phyloP scores from a whole-genome alignment of 2,797 vertebrate species.

The Garrulus glandarius region DNA sequence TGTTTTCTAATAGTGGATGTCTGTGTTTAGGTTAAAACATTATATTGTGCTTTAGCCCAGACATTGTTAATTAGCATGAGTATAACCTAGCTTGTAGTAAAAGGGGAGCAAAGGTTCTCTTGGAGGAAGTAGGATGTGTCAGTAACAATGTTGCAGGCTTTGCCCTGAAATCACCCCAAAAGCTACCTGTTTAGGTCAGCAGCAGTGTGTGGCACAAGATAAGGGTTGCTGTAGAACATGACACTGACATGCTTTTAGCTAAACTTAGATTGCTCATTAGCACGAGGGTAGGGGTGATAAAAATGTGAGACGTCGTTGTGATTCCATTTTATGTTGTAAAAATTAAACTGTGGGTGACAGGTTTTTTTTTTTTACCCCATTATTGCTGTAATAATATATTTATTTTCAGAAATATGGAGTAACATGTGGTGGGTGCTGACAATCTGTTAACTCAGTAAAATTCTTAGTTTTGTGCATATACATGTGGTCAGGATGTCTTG shows the following conservation, averaged over 20 bases:
- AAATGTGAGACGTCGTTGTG: neutral
- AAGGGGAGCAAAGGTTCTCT: neutral
- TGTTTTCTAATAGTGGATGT: neutral
- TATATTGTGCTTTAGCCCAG: neutral
- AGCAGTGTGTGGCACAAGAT: neutral
- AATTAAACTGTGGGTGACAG: neutral
- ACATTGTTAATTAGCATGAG: neutral
- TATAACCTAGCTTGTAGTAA: neutral
- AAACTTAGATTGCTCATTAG: neutral
- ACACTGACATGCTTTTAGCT: neutral
- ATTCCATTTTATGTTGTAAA: neutral
- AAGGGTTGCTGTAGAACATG: neutral
- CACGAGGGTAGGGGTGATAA: neutral
- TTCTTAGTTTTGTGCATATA: neutral
- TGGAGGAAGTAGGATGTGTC: neutral
- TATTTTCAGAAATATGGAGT: neutral
- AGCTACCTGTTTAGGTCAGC: neutral
- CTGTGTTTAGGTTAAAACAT: neutral
- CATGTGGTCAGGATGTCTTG: neutral
- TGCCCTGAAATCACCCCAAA: neutral
- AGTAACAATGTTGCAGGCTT: neutral
- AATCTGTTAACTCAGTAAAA: neutral
- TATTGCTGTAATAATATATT: neutral
- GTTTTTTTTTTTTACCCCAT: rapidly evolving
- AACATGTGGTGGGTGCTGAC: neutral